These are phyloP conservation scores for Clostera curtula DNA, from an alignment of 2,888 invertebrate genomes.

Conservation along the genomic window DNA sequence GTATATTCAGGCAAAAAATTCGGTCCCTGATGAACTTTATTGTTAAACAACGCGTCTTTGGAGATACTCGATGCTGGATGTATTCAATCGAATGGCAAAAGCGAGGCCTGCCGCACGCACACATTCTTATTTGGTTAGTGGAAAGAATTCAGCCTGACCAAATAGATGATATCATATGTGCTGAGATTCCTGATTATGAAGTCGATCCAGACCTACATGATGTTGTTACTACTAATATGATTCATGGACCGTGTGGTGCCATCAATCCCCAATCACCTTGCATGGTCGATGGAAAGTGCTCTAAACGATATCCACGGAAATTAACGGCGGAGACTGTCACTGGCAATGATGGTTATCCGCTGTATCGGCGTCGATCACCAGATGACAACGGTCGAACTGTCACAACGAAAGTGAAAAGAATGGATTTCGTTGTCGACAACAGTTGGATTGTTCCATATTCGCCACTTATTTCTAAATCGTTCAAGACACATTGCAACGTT, in stretches of 20 bases:
- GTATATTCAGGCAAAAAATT: conserved; percentile 18
- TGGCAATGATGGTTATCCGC: no score
- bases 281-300: conserved; percentile 16
- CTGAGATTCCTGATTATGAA: conserved; percentile 15
- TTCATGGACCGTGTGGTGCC: conserved; percentile 15
- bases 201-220: conserved; percentile 16
- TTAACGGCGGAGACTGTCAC: no score
- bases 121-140: conserved; percentile 13
- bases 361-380: conserved; percentile 7
- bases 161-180: conserved; percentile 17
- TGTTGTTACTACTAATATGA: no score
- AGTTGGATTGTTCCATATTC: conserved; percentile 25
- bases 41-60: conserved; percentile 17
- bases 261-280: conserved; percentile 18
- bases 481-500: conserved; percentile 17
- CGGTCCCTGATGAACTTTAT: conserved; percentile 12
- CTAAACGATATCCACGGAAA: no score
- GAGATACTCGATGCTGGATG: conserved; percentile 18
- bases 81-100: conserved; percentile 17
- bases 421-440: no score
- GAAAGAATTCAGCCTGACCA: conserved; percentile 11
- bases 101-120: conserved; percentile 13
- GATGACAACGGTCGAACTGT: conserved; percentile 15
- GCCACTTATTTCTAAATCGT: conserved; percentile 20
- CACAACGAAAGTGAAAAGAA: no score